Evolutionary conservation across 2,113 vertebrate species (phyloP).

Genomic region (Cyprinodon variegatus): DNA sequence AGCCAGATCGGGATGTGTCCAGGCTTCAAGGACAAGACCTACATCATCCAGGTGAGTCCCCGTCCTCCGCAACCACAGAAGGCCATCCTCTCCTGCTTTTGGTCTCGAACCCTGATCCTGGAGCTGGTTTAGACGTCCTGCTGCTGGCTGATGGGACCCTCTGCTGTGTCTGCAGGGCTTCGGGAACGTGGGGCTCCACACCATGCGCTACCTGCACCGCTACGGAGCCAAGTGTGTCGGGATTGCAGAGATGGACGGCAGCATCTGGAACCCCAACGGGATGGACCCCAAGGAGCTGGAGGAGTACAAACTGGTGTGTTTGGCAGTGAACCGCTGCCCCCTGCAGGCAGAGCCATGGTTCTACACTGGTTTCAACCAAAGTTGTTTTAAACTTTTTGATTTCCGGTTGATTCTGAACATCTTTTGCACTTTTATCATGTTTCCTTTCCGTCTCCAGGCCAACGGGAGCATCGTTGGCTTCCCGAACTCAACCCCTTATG

Average conservation of each 20-base stretch:
- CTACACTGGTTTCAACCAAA: background rate
- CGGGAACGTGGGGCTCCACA: slow-evolving; percentile 95
- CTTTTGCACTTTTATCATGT: no score
- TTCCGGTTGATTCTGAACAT: background rate
- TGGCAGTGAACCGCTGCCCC: fast-evolving
- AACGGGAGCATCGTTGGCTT: slow-evolving; percentile 94
- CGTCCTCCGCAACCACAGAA: background rate
- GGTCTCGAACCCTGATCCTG: no score
- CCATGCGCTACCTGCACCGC: slow-evolving; percentile 96
- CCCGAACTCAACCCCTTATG: slow-evolving; percentile 86
- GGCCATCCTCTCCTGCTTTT: no score
- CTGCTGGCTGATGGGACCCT: background rate
- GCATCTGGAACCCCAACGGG: slow-evolving; percentile 92
- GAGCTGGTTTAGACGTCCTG: no score
- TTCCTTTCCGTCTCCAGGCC: slow-evolving; percentile 75
- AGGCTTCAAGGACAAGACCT: slow-evolving; percentile 95
- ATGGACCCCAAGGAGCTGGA: slow-evolving; percentile 96
- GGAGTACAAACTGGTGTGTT: slow-evolving; percentile 47
- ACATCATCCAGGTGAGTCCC: slow-evolving; percentile 89
- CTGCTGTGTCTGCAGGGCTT: slow-evolving; percentile 76
- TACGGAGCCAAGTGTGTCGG: slow-evolving; percentile 92
- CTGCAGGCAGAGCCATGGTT: background rate
- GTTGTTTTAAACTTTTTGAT: background rate
- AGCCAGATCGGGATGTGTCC: slow-evolving; percentile 92
- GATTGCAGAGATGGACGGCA: slow-evolving; percentile 91